A percentile compares a stretch with the other conserved stretches of the same genome.
Conservation (phyloP, 2,797 vertebrate species). For the Glyptemys insculpta region DNA sequence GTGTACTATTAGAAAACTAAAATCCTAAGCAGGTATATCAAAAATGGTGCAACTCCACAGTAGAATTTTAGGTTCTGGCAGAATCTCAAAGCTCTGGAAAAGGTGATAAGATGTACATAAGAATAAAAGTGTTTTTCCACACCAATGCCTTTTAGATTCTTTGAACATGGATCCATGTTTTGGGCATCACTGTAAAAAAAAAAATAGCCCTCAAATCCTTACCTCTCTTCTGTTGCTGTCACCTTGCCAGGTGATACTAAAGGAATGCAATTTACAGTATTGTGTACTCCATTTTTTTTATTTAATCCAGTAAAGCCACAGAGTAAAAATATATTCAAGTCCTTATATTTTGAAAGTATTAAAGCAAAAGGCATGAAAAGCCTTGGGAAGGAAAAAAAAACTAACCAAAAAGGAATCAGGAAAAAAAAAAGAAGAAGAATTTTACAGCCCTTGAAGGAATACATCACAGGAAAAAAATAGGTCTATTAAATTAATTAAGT, state of each 20-base stretch:
- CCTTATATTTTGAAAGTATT: slow-evolving; percentile 71
- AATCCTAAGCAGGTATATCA: rapidly evolving
- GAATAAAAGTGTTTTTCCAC: background rate
- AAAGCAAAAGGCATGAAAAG: slow-evolving; percentile 71
- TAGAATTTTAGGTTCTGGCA: background rate
- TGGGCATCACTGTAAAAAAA: slow-evolving; percentile 14
- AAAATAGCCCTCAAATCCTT: background rate
- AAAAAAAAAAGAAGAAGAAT: background rate
- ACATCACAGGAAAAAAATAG: slow-evolving; percentile 79
- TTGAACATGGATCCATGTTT: background rate
- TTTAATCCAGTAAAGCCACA: slow-evolving; percentile 77
- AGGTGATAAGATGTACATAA: background rate
- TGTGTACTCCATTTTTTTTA: slow-evolving; percentile 67
- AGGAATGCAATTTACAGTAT: slow-evolving; percentile 36
- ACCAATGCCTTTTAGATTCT: background rate
- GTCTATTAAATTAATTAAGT: slow-evolving; percentile 79
- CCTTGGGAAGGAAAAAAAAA: slow-evolving; percentile 32
- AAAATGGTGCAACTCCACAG: background rate
- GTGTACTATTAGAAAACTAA: background rate
- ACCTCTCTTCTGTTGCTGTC: background rate
- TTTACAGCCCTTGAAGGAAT: slow-evolving; percentile 76
- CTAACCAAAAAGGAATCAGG: slow-evolving; percentile 44
- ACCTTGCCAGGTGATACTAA: slow-evolving; percentile 14
- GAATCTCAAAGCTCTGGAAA: background rate
- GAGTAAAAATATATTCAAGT: slow-evolving; percentile 70